Base-by-base conservation (phyloP, 2,113 vertebrate species). In the Macrotus californicus region DNA sequence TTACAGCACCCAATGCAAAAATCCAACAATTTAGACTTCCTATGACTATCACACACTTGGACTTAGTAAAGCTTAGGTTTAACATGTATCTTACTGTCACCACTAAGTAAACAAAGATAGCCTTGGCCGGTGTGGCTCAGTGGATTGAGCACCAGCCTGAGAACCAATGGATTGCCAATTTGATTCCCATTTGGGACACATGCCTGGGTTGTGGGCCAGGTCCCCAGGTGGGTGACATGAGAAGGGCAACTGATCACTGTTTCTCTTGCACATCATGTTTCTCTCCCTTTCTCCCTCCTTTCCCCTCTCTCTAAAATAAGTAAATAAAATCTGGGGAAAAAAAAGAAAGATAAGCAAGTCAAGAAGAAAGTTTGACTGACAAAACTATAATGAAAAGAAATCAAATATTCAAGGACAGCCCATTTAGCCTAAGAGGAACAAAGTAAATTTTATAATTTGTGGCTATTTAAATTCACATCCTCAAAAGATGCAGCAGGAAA, bases 31-130 rank as follows among this genome's bases (percentile, higher is more conserved):
- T 80, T 72, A 67, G 59, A 91, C 29, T 87, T 80, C 52, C n/a
- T 75, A 31, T 85, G 61, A 1, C 56, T 88, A 94, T 50, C 15
- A 94, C 8, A 64, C 5, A 92, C 67, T 52, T 84, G 39, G 69
- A 95, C 85, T 80, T 87, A 76, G 73, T 43, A 92, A 95, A 93
- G 41, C 5, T 93, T 93, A 76, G 39, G 31, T 88, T 92, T 90
- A 95, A 94, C 13, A 79, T 31, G 69, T 24, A 89, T 19, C 54
- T 91, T 89, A 93, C 69, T 39, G 73, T 52, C 16, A 90, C 48
- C n/a, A 91, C 22, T 81, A 94, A 85, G 36, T 64, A 81, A 84
- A 75, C 34, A 94, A 84, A 36, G 67, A 79, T 39, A 89, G 56
- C 56, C 22, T 59, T 59, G 56, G 56, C 56, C 22, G 3, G 56